phyloP scores from a whole-genome alignment of 1,140 invertebrate genomes.

The Ylistrum balloti region DNA sequence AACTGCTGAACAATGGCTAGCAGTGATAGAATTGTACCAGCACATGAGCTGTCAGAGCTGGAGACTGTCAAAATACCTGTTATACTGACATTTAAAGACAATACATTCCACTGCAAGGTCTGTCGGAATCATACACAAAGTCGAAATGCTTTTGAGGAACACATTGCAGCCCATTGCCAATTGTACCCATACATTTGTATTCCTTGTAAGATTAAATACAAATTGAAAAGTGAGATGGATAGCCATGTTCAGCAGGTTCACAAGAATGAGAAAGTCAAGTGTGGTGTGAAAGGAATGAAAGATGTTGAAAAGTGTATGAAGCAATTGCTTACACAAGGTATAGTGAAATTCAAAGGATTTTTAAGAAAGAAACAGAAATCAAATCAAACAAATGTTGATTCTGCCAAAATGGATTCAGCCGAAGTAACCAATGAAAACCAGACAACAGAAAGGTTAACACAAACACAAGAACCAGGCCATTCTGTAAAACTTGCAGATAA shows the following conservation, averaged over 20 bases:
- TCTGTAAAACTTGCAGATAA: background rate
- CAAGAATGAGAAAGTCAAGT: background rate
- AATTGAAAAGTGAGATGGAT: background rate
- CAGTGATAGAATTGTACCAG: background rate
- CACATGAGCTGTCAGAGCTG: background rate
- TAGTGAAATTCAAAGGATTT: background rate
- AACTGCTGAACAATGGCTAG: background rate
- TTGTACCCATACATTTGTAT: background rate
- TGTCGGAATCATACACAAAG: background rate
- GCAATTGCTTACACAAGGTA: background rate
- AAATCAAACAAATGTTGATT: background rate
- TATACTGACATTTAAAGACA: background rate
- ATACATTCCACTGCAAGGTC: background rate
- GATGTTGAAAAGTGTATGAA: background rate
- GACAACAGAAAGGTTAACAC: background rate
- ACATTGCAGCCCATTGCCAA: background rate
- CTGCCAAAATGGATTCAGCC: background rate
- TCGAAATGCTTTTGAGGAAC: background rate
- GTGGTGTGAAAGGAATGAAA: constrained; percentile 9
- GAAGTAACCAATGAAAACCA: background rate
- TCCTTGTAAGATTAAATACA: background rate
- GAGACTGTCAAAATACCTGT: background rate
- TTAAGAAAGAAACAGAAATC: background rate
- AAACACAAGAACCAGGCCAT: background rate
- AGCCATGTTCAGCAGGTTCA: background rate